Percentiles rank a stretch among this genome's conserved stretches.
phyloP scores from a whole-genome alignment of 2,888 invertebrate species.

The Tetranychus truncatus region DNA sequence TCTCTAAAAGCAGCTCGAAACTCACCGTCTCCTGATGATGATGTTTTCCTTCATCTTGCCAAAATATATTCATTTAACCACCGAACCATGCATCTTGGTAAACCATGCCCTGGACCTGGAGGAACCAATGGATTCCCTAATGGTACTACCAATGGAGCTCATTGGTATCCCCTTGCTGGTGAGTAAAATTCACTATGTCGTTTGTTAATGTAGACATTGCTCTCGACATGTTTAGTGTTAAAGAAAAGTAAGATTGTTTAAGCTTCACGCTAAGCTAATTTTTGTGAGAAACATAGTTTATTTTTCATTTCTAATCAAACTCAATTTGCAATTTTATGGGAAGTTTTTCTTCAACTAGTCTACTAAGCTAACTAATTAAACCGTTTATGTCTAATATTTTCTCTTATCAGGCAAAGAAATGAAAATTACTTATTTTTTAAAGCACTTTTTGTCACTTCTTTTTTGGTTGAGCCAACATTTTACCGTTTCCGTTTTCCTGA shows the following conservation, averaged over 20 bases:
- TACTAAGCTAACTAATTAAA: too few relatives aligned
- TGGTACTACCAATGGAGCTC: constrained; percentile 85
- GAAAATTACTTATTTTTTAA: too few relatives aligned
- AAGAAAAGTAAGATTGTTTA: neutral
- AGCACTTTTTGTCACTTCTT: too few relatives aligned
- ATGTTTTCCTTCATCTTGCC: constrained; percentile 69
- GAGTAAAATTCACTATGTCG: constrained; percentile 26
- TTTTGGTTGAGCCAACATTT: too few relatives aligned
- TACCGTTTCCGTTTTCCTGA: too few relatives aligned
- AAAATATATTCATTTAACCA: constrained; percentile 68
- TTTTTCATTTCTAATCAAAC: too few relatives aligned
- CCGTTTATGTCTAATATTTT: too few relatives aligned
- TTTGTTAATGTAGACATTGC: neutral
- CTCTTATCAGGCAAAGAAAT: too few relatives aligned
- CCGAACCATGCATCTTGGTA: constrained; percentile 66
- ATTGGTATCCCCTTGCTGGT: constrained; percentile 74
- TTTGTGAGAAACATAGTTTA: neutral
- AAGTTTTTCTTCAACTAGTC: too few relatives aligned
- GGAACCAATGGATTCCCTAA: constrained; percentile 56
- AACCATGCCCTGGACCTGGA: constrained; percentile 39
- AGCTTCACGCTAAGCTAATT: neutral
- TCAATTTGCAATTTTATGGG: too few relatives aligned
- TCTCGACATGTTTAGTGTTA: neutral
- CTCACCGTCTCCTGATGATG: constrained; percentile 68
- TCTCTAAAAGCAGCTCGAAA: neutral